Conservation (phyloP, 2,113 vertebrate genomes). For the Tenrec ecaudatus region DNA sequence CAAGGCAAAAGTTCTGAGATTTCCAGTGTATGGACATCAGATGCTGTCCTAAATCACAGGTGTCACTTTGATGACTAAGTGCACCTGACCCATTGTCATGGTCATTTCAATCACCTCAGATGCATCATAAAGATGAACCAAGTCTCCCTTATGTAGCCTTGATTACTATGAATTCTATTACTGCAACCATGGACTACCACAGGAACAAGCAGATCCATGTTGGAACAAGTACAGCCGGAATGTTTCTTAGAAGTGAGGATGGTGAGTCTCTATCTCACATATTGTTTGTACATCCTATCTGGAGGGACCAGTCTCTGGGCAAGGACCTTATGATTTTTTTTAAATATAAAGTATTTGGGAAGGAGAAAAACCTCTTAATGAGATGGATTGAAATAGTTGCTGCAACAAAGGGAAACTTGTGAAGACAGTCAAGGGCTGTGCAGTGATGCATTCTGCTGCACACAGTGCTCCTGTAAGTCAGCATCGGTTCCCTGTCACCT, state of each 20-base stretch:
- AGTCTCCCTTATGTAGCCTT: background rate
- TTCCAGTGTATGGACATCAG: too few relatives aligned
- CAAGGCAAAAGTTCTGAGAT: too few relatives aligned
- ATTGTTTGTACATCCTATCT: background rate
- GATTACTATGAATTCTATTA: background rate
- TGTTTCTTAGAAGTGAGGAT: background rate
- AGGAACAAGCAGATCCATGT: background rate
- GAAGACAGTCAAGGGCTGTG: too few relatives aligned
- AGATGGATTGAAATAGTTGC: too few relatives aligned
- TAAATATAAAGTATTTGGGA: too few relatives aligned
- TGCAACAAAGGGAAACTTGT: too few relatives aligned
- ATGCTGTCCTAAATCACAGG: background rate
- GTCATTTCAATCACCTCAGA: background rate
- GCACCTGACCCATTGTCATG: background rate
- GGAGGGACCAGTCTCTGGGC: background rate
- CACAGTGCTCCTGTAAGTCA: too few relatives aligned
- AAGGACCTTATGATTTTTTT: too few relatives aligned
- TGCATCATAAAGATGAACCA: background rate
- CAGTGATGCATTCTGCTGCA: too few relatives aligned
- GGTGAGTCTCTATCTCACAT: background rate
- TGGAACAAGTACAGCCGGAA: background rate
- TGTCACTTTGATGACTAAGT: background rate
- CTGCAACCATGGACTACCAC: background rate
- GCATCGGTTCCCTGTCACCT: too few relatives aligned
- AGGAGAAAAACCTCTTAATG: too few relatives aligned